These are phyloP conservation scores for Suncus etruscus DNA, from an alignment of 2,113 vertebrate genomes.

Conservation along the genomic window DNA sequence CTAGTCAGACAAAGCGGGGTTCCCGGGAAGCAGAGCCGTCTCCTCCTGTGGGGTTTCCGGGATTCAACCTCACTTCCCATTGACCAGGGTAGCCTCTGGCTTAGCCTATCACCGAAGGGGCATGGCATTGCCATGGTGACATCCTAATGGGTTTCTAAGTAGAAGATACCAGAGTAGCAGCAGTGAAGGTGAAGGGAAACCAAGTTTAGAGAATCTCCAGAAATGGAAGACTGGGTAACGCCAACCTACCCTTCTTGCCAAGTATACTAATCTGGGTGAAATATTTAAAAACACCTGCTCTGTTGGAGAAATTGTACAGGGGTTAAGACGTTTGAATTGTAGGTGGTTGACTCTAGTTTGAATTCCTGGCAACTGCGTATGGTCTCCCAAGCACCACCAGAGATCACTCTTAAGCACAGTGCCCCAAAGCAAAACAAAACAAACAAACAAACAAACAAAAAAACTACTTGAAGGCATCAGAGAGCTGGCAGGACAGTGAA, in stretches of 20 bases:
- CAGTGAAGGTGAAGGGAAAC: background rate
- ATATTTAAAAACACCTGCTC: background rate
- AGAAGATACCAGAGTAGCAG: background rate
- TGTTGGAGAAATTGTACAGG: no score
- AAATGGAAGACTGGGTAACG: background rate
- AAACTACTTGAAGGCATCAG: background rate
- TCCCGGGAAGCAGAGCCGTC: background rate
- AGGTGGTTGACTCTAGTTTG: no score
- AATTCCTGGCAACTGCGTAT: no score
- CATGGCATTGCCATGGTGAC: background rate
- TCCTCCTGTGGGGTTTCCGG: no score
- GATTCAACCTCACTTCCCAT: background rate
- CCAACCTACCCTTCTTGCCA: background rate
- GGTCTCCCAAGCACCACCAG: no score
- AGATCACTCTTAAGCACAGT: no score
- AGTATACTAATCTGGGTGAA: background rate
- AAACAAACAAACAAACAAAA: no score
- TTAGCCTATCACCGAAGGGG: background rate
- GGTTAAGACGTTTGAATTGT: no score
- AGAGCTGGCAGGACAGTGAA: background rate
- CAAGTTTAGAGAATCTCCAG: background rate
- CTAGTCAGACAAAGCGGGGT: background rate
- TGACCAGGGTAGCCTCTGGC: no score
- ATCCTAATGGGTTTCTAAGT: background rate
- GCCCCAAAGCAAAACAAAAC: no score